Evolutionary conservation across 2,797 vertebrate species (phyloP), one percentile per base, ranked within the genome.

Genomic region (Ispidina picta): DNA sequence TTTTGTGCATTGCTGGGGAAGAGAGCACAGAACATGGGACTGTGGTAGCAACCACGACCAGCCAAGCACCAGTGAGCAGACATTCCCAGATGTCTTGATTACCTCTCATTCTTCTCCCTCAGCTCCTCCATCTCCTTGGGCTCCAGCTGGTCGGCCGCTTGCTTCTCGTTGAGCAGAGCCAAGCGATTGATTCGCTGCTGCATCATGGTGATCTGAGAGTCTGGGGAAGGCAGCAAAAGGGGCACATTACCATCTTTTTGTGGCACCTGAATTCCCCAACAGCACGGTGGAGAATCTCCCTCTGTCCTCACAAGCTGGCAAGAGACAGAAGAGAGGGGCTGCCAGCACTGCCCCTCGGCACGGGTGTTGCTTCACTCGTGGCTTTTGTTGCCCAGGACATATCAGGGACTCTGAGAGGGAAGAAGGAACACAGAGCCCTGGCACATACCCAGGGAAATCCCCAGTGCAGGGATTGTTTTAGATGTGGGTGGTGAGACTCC

Each of bases 111-210:
- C 92, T 98, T 99, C 83, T 94, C 96, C 37, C 98, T 97, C 51
- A 99, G 96, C 65, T 98, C 97, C 90, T 97, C 95, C 21, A 99
- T 82, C 77, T 99, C 98, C 54, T 96, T 97, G 60, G 97, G 95
- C 44, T 97, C 95, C 63, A 96, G 85, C 4, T 96, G 94, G 15
- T 97, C 97, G 15, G 98, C 98, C 0, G 98, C 97, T 71, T 98
- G 97, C 49, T 97, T 97, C 76, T 97, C 95, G 0, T 96, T 97
- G 23, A 98, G 97, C 73, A 97, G 95, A 74, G 98, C 86, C 51
- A 99, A 56, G 81, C 98, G 98, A 56, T 99, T 98, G 2, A 99
- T 96, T 19, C 94, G 97, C 60, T 98, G 98, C 92, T 99, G 98
- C 95, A 99, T 94, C 86, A 98, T 85, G 54, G 95, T 97, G 58